A percentile compares a stretch with the other conserved stretches of the same genome.
Evolutionary conservation across 2,888 invertebrate genomes (phyloP).

Genomic region (Neoaliturus tenellus): DNA sequence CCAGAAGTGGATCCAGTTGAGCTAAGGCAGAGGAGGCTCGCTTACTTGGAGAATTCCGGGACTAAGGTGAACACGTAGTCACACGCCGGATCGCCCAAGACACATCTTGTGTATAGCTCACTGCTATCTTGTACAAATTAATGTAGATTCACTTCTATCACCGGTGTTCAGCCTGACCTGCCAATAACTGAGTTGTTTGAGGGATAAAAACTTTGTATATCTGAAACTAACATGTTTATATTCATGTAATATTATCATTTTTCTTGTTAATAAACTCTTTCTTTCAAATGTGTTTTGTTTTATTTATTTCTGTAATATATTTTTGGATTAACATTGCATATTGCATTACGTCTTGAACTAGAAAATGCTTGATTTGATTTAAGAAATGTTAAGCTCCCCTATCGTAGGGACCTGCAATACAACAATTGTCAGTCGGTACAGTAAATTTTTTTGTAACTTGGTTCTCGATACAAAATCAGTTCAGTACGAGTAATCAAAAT

Average conservation of each 20-base stretch:
- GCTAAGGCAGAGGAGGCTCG: slow-evolving; percentile 66
- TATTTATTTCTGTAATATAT: background rate
- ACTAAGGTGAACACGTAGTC: slow-evolving; percentile 52
- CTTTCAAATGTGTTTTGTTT: background rate
- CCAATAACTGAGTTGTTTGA: background rate
- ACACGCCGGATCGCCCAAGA: background rate
- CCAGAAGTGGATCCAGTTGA: slow-evolving; percentile 65
- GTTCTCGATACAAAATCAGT: no score
- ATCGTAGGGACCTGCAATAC: no score
- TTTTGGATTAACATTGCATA: no score
- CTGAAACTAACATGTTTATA: background rate
- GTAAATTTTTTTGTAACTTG: no score
- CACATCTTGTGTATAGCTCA: background rate
- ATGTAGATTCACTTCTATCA: slow-evolving; percentile 33
- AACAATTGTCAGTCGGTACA: no score
- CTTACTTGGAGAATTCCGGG: slow-evolving; percentile 64
- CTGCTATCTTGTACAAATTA: slow-evolving; percentile 34
- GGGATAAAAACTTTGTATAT: slow-evolving; percentile 11
- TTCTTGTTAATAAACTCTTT: slow-evolving; percentile 29
- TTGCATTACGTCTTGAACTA: no score
- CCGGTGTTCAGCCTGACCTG: background rate
- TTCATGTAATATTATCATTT: slow-evolving; percentile 1
- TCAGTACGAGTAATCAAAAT: no score
- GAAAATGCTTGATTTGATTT: no score
- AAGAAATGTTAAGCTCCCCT: no score